Base-by-base conservation (phyloP, 2,888 invertebrate genomes). In the Incurvaria masculella region DNA sequence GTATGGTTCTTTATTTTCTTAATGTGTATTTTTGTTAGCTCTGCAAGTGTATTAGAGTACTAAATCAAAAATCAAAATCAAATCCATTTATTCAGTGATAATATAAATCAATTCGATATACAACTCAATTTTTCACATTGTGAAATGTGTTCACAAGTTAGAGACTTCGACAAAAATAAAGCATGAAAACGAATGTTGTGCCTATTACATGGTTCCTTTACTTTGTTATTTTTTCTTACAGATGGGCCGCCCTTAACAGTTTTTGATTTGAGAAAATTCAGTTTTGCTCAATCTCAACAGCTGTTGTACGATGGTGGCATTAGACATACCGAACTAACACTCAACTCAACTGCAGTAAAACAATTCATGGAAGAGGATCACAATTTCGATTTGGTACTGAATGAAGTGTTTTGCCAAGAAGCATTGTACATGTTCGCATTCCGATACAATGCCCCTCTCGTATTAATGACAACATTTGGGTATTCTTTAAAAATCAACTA, bases 351-450 rank as follows among this genome's bases (percentile, higher is more conserved):
- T 16, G 50, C 52, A 11, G 52, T 54, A 2, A 52, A 53, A 45
- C 27, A 51, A 10, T 53, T 54, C 19, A 3, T 54, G 11, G 47
- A 47, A 21, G 48, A 51, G 45, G 48, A 55, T 11, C 51, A 55
- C 23, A 49, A 53, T 14, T 51, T 53, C 21, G 55, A 55, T 45
- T 20, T 53, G 1, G 55, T 55, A 1, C 33, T 55, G 10, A 45
- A 43, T 2, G 55, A 55, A 45, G 5, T 53, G 18, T 55, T 55
- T 16, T 53, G 47, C 26, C 53, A 53, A 26, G 55, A 55, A 39
- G 48, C 49, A 8, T 45, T 53, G 8, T 53, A 55, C 21, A 53
- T 53, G 52, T 52, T 55, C 16, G 53, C 55, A 11, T 53, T 53
- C 45, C 53, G 52, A 46, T 55, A 53, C 47, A 53, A 53, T 26